phyloP scores from a whole-genome alignment of 1,140 invertebrate species.

The Cepaea nemoralis region DNA sequence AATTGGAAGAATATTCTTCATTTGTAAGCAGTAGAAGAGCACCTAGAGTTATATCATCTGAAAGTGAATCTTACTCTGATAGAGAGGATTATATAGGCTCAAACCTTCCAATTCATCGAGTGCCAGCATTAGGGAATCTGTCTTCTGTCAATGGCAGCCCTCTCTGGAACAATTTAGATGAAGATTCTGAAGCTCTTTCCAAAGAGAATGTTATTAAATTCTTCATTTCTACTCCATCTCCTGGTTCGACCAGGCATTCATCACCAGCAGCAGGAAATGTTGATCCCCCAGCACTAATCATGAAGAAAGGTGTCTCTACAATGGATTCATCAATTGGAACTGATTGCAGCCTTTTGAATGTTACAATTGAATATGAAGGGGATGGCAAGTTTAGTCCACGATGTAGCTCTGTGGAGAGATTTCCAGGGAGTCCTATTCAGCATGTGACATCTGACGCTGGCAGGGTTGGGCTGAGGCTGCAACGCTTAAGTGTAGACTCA shows the following conservation, averaged over 20 bases:
- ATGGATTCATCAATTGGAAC: conserved; percentile 6
- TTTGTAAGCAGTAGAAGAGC: background rate
- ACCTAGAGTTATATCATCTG: background rate
- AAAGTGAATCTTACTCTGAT: background rate
- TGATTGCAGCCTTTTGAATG: conserved; percentile 9
- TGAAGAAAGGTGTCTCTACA: conserved; percentile 25
- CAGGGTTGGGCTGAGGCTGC: background rate
- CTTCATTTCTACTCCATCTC: conserved; percentile 17
- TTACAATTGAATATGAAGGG: conserved; percentile 26
- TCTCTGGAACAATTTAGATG: background rate
- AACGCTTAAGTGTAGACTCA: background rate
- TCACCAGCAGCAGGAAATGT: conserved; percentile 17
- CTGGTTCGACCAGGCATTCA: conserved; percentile 21
- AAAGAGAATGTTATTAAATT: conserved; percentile 21
- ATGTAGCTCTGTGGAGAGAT: background rate
- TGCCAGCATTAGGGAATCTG: background rate
- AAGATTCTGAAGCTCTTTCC: background rate
- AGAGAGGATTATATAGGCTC: background rate
- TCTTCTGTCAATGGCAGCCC: background rate
- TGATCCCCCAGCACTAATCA: background rate
- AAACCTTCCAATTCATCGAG: background rate
- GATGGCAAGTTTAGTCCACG: background rate
- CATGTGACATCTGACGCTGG: background rate
- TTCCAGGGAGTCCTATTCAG: background rate
- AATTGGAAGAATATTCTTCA: background rate